Base-by-base conservation (phyloP, 2,888 invertebrate species). In the Megastigmus dorsalis region DNA sequence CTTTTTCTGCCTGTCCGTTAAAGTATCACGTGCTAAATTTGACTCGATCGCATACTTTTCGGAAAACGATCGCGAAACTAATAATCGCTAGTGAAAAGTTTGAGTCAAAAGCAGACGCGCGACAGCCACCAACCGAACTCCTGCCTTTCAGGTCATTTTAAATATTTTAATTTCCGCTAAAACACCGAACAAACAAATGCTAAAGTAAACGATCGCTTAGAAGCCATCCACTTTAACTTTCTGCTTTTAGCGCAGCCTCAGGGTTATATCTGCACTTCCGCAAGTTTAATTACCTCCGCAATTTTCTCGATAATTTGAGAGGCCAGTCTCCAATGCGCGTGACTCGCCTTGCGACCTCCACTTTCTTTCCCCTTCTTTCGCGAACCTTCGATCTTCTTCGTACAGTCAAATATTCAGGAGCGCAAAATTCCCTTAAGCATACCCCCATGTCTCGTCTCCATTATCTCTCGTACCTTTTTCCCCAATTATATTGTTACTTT, bases 281-380 rank as follows among this genome's bases (percentile, higher is more conserved):
- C 80, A 81, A 84, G 83, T 85, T 85, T 85, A 85, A 85, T 85
- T 85, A 84, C 84, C 80, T 82, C 50, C n/a, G 74, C 84, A 84
- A 83, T 85, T 85, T 85, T 82, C 82, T 83, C 84, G 83, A 85
- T 85, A 85, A 85, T 85, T 85, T 81, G 82, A 81, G 80, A 77
- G 79, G 76, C 78, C 79, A 80, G 82, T 80, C 67, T 79, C 77
- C 77, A 79, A 82, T 82, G 78, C 80, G 79, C 81, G 77, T 80
- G 80, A 82, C 82, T 82, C 79, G 79, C 78, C 80, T 79, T 75
- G 77, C 76, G 70, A 76, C 65, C 45, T 73, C 66, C 74, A 65
- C 50, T 41, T 18, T 6, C 26, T 69, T 71, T 78, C 67, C 67
- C 66, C 70, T 76, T 74, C 78, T 74, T 62, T 54, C n/a, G 15